Conservation (phyloP, 2,113 vertebrate genomes). For the Propithecus coquereli region DNA sequence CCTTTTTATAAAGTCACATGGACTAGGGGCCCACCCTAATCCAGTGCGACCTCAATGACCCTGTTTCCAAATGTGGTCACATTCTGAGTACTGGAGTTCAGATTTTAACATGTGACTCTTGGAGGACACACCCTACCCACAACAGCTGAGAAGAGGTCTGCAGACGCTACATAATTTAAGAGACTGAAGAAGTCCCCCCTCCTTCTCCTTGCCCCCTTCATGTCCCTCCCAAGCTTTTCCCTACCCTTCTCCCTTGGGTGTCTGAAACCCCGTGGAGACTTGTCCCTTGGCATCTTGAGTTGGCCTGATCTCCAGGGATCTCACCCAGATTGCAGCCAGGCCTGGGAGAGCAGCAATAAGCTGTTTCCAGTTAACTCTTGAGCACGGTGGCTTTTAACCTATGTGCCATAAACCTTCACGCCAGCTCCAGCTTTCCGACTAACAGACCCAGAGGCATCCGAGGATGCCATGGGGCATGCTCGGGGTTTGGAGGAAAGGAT, state of each 20-base stretch:
- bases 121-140: background rate
- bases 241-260: background rate
- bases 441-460: background rate
- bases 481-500: background rate
- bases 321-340: background rate
- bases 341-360: background rate
- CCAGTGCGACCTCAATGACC: background rate
- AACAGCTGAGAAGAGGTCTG: background rate
- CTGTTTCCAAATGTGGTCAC: background rate
- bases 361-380: background rate
- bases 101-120: background rate
- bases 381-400: background rate
- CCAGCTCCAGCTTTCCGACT: background rate
- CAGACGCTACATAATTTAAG: background rate
- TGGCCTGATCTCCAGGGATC: background rate
- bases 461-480: rapidly evolving
- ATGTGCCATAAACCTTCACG: background rate
- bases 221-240: background rate
- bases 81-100: background rate
- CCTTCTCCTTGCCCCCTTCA: too few relatives aligned
- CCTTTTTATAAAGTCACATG: background rate
- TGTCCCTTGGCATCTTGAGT: background rate
- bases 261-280: background rate
- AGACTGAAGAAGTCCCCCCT: background rate
- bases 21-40: background rate